Conservation (phyloP, 2,888 invertebrate genomes). For the Volucella bombylans region DNA sequence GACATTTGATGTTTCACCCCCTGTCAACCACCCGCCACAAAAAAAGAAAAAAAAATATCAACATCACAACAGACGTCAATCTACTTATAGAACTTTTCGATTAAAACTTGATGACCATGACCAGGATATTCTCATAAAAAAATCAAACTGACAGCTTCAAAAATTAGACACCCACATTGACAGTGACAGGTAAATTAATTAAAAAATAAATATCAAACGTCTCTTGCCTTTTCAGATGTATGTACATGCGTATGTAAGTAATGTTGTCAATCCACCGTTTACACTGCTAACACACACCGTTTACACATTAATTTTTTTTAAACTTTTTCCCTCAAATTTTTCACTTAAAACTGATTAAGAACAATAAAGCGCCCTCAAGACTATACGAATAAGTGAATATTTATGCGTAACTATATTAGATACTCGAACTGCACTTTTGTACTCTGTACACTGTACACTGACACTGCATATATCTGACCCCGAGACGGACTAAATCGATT, state of each 20-base stretch:
- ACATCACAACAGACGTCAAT: background rate
- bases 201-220: constrained; percentile 2
- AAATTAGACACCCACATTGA: constrained; percentile 29
- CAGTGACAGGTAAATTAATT: constrained; percentile 14
- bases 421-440: constrained; percentile 39
- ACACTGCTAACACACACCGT: background rate
- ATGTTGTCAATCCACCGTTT: constrained; percentile 17
- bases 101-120: constrained; percentile 26
- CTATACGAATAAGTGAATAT: background rate
- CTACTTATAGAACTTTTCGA: constrained; percentile 17
- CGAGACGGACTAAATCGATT: constrained; percentile 65
- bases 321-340: constrained; percentile 15
- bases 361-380: constrained; percentile 1
- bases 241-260: too few relatives aligned
- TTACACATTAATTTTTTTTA: background rate
- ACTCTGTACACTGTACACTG: background rate
- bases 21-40: background rate
- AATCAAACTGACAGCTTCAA: constrained; percentile 42
- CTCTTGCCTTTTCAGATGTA: constrained; percentile 35
- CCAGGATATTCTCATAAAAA: constrained; percentile 27
- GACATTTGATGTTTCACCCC: constrained; percentile 48
- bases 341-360: constrained; percentile 19
- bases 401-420: constrained; percentile 3
- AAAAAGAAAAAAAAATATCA: background rate
- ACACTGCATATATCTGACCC: constrained; percentile 46